Evolutionary conservation across 1,140 invertebrate genomes (phyloP).

Genomic region (Phymorhynchus buccinoides): DNA sequence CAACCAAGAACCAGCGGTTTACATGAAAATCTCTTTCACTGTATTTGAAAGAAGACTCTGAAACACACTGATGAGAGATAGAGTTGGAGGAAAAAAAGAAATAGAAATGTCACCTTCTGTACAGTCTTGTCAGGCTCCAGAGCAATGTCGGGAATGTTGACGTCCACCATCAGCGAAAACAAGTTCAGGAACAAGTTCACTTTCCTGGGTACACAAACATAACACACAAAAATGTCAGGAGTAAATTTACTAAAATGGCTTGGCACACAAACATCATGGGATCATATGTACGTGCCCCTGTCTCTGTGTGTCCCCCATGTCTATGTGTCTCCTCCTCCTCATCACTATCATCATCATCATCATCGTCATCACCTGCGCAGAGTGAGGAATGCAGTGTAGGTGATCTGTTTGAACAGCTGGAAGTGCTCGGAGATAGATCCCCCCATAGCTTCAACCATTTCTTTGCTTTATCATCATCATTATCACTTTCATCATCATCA

Average conservation of each 20-base stretch:
- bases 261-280: too few relatives aligned
- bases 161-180: conserved; percentile 98
- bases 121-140: conserved; percentile 99
- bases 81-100: too few relatives aligned
- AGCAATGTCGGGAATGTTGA: conserved; percentile 98
- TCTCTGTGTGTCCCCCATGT: too few relatives aligned
- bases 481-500: too few relatives aligned
- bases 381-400: conserved; percentile 97
- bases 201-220: conserved; percentile 79
- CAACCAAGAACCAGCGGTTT: too few relatives aligned
- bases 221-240: too few relatives aligned
- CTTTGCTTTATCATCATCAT: too few relatives aligned
- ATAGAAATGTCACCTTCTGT: conserved; percentile 84
- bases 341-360: too few relatives aligned
- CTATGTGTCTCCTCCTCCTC: too few relatives aligned
- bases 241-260: too few relatives aligned
- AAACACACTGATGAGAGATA: neutral
- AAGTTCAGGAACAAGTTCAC: conserved; percentile 97
- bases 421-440: conserved; percentile 91
- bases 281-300: too few relatives aligned
- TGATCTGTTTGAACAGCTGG: conserved; percentile 93
- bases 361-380: conserved; percentile 90
- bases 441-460: conserved; percentile 99
- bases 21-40: neutral
- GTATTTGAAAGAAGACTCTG: neutral